A percentile compares a stretch with the other conserved stretches of the same genome.
phyloP scores from a whole-genome alignment of 2,113 vertebrate species.

The Bettongia penicillata region DNA sequence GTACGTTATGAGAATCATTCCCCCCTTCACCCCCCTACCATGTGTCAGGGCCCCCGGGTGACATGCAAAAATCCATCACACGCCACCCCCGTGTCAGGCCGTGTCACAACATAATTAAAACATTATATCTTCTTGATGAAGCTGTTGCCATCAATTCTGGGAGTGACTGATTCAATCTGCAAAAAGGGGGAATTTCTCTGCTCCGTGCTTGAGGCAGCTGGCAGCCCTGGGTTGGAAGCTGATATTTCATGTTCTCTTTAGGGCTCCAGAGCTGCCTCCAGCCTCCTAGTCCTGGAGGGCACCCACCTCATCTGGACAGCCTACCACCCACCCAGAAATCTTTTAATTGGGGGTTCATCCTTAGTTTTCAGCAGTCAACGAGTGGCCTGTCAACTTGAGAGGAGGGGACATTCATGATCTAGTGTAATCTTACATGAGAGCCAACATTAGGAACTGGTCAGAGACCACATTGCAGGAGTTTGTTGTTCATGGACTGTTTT shows the following conservation, averaged over 20 bases:
- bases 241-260: constrained; percentile 75
- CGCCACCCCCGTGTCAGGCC: constrained; percentile 84
- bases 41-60: constrained; percentile 81
- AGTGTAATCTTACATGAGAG: background rate
- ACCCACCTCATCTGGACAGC: background rate
- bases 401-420: background rate
- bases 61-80: constrained; percentile 84
- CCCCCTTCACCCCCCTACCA: constrained; percentile 64
- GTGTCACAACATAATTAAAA: constrained; percentile 90
- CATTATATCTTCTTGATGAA: constrained; percentile 86
- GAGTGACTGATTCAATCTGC: constrained; percentile 84
- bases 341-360: background rate
- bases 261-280: constrained; percentile 78
- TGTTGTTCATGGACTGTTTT: background rate
- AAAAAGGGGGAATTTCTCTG: constrained; percentile 83
- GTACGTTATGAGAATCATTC: constrained; percentile 23
- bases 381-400: background rate
- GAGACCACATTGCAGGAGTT: background rate
- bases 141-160: constrained; percentile 84
- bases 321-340: background rate
- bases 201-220: constrained; percentile 80
- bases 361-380: background rate
- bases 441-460: background rate
- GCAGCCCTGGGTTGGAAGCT: constrained; percentile 73
- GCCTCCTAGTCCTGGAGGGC: constrained; percentile 69